Evolutionary conservation across 2,888 invertebrate genomes (phyloP).

Genomic region (Phymatocera aterrima): DNA sequence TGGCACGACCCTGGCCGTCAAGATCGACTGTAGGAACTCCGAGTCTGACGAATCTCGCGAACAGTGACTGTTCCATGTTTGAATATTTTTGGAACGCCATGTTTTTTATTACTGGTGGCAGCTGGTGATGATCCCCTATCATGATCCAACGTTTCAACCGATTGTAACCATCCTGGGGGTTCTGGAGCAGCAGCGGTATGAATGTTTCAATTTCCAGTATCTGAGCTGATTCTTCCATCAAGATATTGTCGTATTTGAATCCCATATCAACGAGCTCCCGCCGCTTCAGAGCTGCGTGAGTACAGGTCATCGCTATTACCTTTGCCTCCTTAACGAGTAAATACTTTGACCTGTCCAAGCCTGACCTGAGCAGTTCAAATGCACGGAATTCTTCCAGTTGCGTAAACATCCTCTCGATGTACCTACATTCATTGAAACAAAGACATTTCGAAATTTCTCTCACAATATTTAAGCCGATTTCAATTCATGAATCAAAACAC

Average conservation of each 20-base stretch:
- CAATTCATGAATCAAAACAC: conserved; percentile 2
- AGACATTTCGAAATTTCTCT: neutral
- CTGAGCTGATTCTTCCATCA: conserved; percentile 99
- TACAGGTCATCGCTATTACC: conserved; percentile 99
- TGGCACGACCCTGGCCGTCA: conserved; percentile 97
- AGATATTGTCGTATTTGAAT: conserved; percentile 98
- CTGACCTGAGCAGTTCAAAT: conserved; percentile 96
- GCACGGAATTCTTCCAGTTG: conserved; percentile 99
- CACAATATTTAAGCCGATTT: conserved; percentile 18
- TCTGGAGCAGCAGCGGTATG: conserved; percentile 98
- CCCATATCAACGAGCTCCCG: conserved; percentile 96
- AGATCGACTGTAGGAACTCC: conserved; percentile 98
- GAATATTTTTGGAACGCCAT: conserved; percentile 99
- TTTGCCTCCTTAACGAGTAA: conserved; percentile 98
- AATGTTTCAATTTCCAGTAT: conserved; percentile 99
- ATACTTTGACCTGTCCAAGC: conserved; percentile 96
- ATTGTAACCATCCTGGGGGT: conserved; percentile 97
- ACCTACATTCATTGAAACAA: conserved; percentile 75
- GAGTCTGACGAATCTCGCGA: conserved; percentile 95
- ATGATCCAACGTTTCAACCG: conserved; percentile 99
- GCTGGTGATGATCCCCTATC: conserved; percentile 99
- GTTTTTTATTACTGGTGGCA: conserved; percentile 99
- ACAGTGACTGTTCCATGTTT: conserved; percentile 99
- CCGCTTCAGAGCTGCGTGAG: conserved; percentile 97
- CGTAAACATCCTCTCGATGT: conserved; percentile 96